phyloP scores from a whole-genome alignment of 2,888 invertebrate genomes.

The Capitulum mitella region DNA sequence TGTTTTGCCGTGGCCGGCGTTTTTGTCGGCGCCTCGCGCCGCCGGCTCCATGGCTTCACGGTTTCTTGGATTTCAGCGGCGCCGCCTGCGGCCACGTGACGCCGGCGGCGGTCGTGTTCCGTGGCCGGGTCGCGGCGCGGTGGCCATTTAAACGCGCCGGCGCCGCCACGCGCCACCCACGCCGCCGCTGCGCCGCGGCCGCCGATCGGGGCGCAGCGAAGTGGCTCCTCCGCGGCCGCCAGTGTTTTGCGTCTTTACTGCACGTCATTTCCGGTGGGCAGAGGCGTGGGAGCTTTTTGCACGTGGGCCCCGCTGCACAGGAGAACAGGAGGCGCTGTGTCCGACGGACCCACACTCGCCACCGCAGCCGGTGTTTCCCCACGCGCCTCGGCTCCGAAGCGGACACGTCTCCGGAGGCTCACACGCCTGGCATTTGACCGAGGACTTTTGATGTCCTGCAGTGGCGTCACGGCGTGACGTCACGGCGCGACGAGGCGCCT shows the following conservation, averaged over 20 bases:
- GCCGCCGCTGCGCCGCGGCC: background rate
- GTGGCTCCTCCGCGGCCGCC: background rate
- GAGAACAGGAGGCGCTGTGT: no score
- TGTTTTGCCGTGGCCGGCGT: background rate
- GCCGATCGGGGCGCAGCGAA: background rate
- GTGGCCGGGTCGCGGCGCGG: background rate
- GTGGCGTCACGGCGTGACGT: no score
- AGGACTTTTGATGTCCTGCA: no score
- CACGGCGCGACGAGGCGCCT: no score
- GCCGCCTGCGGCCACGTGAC: background rate
- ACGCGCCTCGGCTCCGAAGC: no score
- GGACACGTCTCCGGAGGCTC: no score
- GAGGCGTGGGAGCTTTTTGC: background rate
- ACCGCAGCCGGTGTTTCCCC: no score
- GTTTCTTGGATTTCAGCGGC: background rate
- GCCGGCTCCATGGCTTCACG: background rate
- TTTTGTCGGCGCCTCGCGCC: background rate
- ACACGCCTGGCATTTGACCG: no score
- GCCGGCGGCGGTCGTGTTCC: background rate
- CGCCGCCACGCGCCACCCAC: background rate
- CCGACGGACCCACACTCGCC: no score
- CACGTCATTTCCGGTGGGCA: background rate
- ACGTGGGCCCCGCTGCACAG: no score
- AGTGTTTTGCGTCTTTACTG: background rate
- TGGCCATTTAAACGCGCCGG: background rate